phyloP scores from a whole-genome alignment of 2,888 invertebrate species.

The Apomyelois bistriatella region DNA sequence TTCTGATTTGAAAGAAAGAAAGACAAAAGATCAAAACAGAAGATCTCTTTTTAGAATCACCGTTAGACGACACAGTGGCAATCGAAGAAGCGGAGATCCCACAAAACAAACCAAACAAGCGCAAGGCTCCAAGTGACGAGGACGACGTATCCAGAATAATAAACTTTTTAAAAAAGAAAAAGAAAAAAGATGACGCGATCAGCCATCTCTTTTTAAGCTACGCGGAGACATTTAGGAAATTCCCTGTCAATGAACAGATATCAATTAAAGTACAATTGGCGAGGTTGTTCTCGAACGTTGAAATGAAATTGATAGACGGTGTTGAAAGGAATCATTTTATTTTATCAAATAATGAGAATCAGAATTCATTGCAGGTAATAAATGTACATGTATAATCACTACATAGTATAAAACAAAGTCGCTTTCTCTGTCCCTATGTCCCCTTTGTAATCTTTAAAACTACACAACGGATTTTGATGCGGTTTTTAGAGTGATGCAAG shows the following conservation, averaged over 20 bases:
- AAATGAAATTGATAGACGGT: neutral
- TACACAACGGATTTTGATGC: too few species aligned
- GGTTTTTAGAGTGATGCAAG: too few species aligned
- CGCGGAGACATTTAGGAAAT: slow-evolving; percentile 26
- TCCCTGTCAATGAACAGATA: slow-evolving; percentile 21
- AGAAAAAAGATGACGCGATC: slow-evolving; percentile 15
- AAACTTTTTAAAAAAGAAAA: slow-evolving; percentile 15
- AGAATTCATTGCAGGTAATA: neutral
- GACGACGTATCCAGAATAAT: slow-evolving; percentile 26
- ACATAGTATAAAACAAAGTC: too few species aligned
- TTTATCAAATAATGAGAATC: neutral
- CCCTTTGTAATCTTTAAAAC: too few species aligned
- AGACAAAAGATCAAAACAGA: neutral
- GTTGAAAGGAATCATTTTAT: neutral
- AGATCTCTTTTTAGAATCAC: neutral
- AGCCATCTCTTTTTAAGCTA: slow-evolving; percentile 27
- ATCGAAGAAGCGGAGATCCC: neutral
- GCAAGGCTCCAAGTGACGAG: neutral
- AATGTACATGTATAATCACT: too few species aligned
- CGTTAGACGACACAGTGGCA: neutral
- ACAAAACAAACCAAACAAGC: neutral
- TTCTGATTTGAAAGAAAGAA: too few species aligned
- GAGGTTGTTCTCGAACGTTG: slow-evolving; percentile 17
- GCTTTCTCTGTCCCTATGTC: too few species aligned
- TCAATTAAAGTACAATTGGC: slow-evolving; percentile 25